phyloP scores from a whole-genome alignment of 2,888 invertebrate species.

The Didymodactylos carnosus region DNA sequence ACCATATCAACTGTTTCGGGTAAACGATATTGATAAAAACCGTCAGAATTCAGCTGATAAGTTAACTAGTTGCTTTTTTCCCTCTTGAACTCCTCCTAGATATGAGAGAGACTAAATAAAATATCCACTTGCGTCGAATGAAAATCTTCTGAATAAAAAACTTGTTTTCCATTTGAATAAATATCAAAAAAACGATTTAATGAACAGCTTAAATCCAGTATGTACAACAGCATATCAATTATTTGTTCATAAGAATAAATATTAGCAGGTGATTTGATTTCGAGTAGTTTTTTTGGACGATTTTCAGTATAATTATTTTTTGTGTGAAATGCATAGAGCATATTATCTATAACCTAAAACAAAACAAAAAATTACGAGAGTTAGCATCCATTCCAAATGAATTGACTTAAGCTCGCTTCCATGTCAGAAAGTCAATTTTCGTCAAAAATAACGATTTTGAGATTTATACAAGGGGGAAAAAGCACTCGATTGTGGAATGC shows the following conservation, averaged over 20 bases:
- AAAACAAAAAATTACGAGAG: no score
- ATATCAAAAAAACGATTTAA: conserved; percentile 49
- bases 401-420: no score
- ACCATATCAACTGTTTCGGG: no score
- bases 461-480: no score
- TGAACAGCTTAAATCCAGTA: conserved; percentile 51
- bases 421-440: no score
- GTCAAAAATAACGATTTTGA: no score
- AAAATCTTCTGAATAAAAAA: conserved; percentile 41
- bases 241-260: conserved; percentile 34
- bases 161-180: conserved; percentile 41
- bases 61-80: no score
- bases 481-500: no score
- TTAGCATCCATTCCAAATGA: no score
- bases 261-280: conserved; percentile 17
- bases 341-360: no score
- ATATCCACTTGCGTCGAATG: conserved; percentile 21
- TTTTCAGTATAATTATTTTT: neutral
- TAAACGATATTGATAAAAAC: no score
- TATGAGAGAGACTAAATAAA: conserved; percentile 26
- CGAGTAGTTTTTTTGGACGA: conserved; percentile 23
- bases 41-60: no score
- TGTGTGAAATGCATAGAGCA: neutral
- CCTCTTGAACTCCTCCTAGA: conserved; percentile 15
- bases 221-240: conserved; percentile 48